phyloP scores from a whole-genome alignment of 2,888 invertebrate species.

The Gari tellinella region DNA sequence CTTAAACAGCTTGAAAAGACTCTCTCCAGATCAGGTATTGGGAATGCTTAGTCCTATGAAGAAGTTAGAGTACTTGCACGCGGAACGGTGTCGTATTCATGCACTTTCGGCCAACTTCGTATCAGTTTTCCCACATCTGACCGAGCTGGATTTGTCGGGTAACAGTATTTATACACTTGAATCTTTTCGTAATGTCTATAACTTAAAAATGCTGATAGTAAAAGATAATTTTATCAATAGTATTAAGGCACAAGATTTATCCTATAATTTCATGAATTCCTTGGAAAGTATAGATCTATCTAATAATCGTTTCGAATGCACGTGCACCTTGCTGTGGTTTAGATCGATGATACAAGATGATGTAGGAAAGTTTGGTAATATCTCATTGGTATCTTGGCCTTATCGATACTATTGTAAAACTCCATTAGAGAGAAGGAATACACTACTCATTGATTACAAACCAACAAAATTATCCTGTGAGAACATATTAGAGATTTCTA shows the following conservation, averaged over 20 bases:
- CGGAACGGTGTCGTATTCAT: not conserved
- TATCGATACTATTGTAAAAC: constrained; percentile 12
- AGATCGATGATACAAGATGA: constrained; percentile 25
- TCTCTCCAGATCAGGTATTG: not conserved
- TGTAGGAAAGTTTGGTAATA: constrained; percentile 1
- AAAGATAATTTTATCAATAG: constrained; percentile 10
- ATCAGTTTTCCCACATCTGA: constrained; percentile 4
- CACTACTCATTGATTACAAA: constrained; percentile 7
- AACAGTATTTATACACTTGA: constrained; percentile 11
- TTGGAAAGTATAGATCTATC: constrained; percentile 13
- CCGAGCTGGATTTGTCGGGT: constrained; percentile 13
- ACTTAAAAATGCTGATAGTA: not conserved
- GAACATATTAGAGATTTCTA: constrained; percentile 1
- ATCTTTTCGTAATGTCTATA: not conserved
- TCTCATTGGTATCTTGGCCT: constrained; percentile 23
- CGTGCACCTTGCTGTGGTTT: constrained; percentile 46
- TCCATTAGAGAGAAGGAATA: not conserved
- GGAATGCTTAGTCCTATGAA: constrained; percentile 15
- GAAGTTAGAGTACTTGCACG: constrained; percentile 16
- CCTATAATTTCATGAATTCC: not conserved
- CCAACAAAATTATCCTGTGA: constrained; percentile 23
- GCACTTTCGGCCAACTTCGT: constrained; percentile 8
- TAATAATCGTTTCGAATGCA: constrained; percentile 47
- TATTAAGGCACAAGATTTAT: constrained; percentile 8
- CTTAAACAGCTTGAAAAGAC: constrained; percentile 5